Evolutionary conservation across 2,888 invertebrate species (phyloP).

Genomic region (Chymomyza procnemis): DNA sequence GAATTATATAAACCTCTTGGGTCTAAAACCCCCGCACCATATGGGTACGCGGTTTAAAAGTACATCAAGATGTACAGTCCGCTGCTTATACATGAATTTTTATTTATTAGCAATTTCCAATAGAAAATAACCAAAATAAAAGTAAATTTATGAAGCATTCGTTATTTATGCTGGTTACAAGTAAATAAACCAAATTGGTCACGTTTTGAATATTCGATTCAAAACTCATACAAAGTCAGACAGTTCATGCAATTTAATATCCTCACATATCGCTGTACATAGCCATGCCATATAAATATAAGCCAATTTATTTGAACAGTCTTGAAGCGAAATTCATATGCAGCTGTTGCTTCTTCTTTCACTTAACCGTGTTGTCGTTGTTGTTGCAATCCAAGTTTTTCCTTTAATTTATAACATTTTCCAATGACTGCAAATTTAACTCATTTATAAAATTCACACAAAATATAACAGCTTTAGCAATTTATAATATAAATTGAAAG

Average conservation of each 20-base stretch:
- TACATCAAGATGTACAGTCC: too few relatives aligned
- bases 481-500: background rate
- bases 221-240: constrained; percentile 17
- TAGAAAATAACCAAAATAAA: background rate
- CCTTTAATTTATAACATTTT: constrained; percentile 56
- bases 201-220: constrained; percentile 76
- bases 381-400: constrained; percentile 11
- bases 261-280: constrained; percentile 26
- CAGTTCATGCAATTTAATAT: constrained; percentile 14
- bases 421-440: constrained; percentile 36
- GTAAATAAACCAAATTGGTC: constrained; percentile 79
- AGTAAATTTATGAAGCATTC: constrained; percentile 51
- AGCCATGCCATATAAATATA: constrained; percentile 56
- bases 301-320: constrained; percentile 57
- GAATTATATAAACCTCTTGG: too few relatives aligned
- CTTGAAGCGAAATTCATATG: constrained; percentile 27
- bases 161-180: constrained; percentile 77
- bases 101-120: background rate
- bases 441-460: background rate
- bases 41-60: too few relatives aligned
- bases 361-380: constrained; percentile 27
- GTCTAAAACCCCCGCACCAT: too few relatives aligned
- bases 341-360: constrained; percentile 26
- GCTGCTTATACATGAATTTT: too few relatives aligned
- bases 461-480: background rate